phyloP scores from a whole-genome alignment of 2,888 invertebrate species.

The Drosophila aldrichi region DNA sequence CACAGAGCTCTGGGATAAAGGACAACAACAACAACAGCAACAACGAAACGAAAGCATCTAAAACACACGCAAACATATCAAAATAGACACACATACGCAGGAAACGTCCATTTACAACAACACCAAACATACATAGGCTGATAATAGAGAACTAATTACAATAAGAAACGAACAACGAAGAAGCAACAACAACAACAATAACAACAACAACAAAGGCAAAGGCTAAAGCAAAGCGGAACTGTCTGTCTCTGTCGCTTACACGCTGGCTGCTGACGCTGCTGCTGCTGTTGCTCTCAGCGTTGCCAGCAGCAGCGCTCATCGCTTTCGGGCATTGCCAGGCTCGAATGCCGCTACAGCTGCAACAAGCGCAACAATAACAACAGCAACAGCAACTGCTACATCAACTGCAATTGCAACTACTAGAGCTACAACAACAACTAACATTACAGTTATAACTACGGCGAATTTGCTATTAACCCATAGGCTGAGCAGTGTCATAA shows the following conservation, averaged over 20 bases:
- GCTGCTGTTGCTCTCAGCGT: slow-evolving; percentile 37
- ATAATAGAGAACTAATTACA: slow-evolving; percentile 10
- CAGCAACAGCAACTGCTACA: slow-evolving; percentile 11
- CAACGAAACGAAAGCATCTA: slow-evolving; percentile 11
- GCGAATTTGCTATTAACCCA: slow-evolving; percentile 20
- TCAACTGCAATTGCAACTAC: slow-evolving; percentile 22
- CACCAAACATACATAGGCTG: slow-evolving; percentile 2
- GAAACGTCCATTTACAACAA: slow-evolving; percentile 73
- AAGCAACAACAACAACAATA: slow-evolving; percentile 10
- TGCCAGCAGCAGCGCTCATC: slow-evolving; percentile 48
- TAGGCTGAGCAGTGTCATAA: slow-evolving; percentile 17
- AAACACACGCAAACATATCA: slow-evolving; percentile 60
- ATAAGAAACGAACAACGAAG: slow-evolving; percentile 6
- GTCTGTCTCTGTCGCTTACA: slow-evolving; percentile 4
- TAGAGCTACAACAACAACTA: neutral
- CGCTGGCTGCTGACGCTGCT: slow-evolving; percentile 19
- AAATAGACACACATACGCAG: slow-evolving; percentile 27
- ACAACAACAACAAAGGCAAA: slow-evolving; percentile 1
- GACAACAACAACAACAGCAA: slow-evolving; percentile 7
- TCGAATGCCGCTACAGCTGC: slow-evolving; percentile 31
- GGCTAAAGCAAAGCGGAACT: neutral
- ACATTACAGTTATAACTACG: slow-evolving; percentile 12
- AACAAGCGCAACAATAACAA: slow-evolving; percentile 12
- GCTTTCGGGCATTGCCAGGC: slow-evolving; percentile 54
- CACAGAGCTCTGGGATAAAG: neutral